Conservation (phyloP, 2,888 invertebrate genomes). For the Eurytoma adleriae region DNA sequence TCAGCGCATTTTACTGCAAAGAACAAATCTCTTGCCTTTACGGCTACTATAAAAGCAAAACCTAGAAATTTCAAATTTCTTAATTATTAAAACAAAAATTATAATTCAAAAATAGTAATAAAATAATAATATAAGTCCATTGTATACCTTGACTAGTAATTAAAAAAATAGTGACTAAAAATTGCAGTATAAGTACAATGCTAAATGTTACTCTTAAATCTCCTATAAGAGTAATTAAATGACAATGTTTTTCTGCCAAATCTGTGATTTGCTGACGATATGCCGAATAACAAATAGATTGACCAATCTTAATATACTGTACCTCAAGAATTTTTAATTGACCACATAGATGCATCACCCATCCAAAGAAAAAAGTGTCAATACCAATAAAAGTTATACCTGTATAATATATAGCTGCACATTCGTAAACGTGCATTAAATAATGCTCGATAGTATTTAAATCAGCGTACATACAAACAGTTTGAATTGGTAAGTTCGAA, state of each 20-base stretch:
- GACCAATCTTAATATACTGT: neutral
- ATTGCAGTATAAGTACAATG: neutral
- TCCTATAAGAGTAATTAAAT: neutral
- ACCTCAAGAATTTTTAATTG: neutral
- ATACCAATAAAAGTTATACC: constrained; percentile 23
- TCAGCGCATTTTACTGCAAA: neutral
- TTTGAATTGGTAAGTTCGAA: neutral
- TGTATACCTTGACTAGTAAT: neutral
- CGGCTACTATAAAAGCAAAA: neutral
- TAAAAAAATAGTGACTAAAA: neutral
- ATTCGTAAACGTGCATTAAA: neutral
- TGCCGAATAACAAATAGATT: neutral
- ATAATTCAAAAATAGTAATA: neutral
- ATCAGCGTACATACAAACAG: neutral
- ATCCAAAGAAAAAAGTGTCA: neutral
- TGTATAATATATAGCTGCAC: neutral
- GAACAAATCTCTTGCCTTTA: neutral
- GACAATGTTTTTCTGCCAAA: neutral
- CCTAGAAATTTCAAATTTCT: neutral
- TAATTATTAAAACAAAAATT: neutral
- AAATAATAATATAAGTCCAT: too few relatives aligned
- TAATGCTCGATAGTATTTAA: neutral
- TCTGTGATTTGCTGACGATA: neutral
- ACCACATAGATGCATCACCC: neutral
- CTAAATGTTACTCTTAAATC: neutral